These are phyloP conservation scores for Centroberyx gerrardi DNA, from an alignment of 2,797 vertebrate species.

Conservation along the genomic window DNA sequence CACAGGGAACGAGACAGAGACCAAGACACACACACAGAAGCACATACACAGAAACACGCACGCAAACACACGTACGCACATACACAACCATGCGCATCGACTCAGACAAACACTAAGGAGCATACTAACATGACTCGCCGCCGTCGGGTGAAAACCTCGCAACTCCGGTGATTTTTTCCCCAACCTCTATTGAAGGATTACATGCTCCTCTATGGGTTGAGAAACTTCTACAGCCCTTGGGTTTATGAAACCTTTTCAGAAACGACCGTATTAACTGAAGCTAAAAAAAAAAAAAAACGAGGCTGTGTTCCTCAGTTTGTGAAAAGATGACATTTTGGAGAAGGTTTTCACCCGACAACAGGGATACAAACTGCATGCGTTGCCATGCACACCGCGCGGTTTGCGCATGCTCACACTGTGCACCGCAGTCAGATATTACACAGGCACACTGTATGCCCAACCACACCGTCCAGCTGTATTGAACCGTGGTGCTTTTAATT, in stretches of 20 bases:
- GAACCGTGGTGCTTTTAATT: constrained; percentile 51
- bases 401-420: neutral
- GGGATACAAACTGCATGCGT: neutral
- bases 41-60: constrained; percentile 3
- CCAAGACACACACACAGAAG: constrained; percentile 34
- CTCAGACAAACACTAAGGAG: constrained; percentile 38
- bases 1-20: constrained; percentile 38
- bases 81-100: constrained; percentile 43
- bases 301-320: too few species aligned
- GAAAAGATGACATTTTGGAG: too few species aligned
- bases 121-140: constrained; percentile 34
- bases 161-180: constrained; percentile 27
- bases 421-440: constrained; percentile 19
- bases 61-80: constrained; percentile 5
- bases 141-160: constrained; percentile 41
- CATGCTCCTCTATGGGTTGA: constrained; percentile 1
- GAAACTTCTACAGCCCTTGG: too few species aligned
- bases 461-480: constrained; percentile 51
- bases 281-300: too few species aligned
- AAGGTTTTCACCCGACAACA: too few species aligned
- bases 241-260: too few species aligned
- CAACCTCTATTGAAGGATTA: constrained; percentile 40
- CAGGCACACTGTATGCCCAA: constrained; percentile 19
- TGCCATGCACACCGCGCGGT: neutral
- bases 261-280: too few species aligned